Evolutionary conservation across 2,797 vertebrate species (phyloP), one percentile per base, ranked within the genome.

Genomic region (Fistularia tabacaria): DNA sequence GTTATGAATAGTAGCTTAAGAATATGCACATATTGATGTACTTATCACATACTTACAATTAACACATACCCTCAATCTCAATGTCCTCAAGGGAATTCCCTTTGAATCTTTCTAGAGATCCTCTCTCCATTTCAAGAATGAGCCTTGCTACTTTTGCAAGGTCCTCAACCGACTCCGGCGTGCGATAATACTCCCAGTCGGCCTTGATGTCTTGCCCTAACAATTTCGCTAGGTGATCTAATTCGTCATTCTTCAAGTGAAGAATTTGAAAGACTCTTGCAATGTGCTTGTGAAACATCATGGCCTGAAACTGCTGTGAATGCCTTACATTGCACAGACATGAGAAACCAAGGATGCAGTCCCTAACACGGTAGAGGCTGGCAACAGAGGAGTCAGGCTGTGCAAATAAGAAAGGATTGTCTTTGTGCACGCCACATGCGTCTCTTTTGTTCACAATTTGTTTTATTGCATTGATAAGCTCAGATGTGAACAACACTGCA

Each of bases 221-320:
- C 11, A 79, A 54, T 13, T 74, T 76, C 0, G 73, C 66, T 0
- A 85, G 71, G 2, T 81, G 75, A 8, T 42, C 4, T 0, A 85
- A 75, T 51, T 87, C 80, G 0, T 84, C 66, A 0, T 80, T 73
- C 54, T 83, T 78, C 41, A 88, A 65, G 59, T 73, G 69, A 6
- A 86, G 80, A 46, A 85, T 76, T 62, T 85, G 81, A 37, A 83
- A 84, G 1, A 85, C 8, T 62, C 76, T 82, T n/a, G 83, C 69
- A 0, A 63, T 57, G 58, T 85, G 76, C 42, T 82, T 79, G 44
- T 57, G 56, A n/a, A 82, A 58, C 14, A 55, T 48, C 36, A 14
- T 6, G 0, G 54, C 60, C 36, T 9, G 41, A 13, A 85, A 71
- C 10, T 71, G 55, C 49, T 71, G 69, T 1, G 83, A 82, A 38